Evolutionary conservation across 2,888 invertebrate species (phyloP).

Genomic region (Synergus japonicus): DNA sequence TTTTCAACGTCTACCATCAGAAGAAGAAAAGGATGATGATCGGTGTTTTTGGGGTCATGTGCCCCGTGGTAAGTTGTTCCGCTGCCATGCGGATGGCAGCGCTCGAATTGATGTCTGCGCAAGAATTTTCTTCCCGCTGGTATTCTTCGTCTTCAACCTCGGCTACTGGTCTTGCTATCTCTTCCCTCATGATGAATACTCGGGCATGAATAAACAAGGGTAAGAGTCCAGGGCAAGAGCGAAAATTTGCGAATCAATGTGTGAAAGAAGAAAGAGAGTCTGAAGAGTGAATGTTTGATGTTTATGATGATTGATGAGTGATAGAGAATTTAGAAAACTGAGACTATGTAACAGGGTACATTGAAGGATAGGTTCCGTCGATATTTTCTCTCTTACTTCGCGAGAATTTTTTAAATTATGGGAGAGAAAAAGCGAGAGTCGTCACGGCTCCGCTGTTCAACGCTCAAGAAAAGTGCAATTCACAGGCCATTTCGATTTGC

Average conservation of each 20-base stretch:
- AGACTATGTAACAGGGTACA: conserved; percentile 31
- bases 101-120: conserved; percentile 96
- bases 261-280: neutral
- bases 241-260: conserved; percentile 14
- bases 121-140: conserved; percentile 94
- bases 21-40: conserved; percentile 56
- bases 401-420: conserved; percentile 12
- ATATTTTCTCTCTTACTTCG: conserved; percentile 13
- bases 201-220: conserved; percentile 91
- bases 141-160: conserved; percentile 95
- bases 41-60: conserved; percentile 66
- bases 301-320: neutral
- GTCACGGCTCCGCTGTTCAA: neutral
- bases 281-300: neutral
- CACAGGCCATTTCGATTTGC: conserved; percentile 33
- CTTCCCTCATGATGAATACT: conserved; percentile 86
- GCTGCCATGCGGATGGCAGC: conserved; percentile 71
- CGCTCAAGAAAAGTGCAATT: conserved; percentile 41
- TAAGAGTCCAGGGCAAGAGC: conserved; percentile 79
- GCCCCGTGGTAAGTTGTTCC: conserved; percentile 66
- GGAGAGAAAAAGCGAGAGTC: conserved; percentile 21
- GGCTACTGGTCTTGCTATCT: conserved; percentile 95
- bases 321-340: conserved; percentile 5
- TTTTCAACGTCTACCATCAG: conserved; percentile 61
- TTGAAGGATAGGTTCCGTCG: neutral